Evolutionary conservation across 2,888 invertebrate species (phyloP), one percentile per base, ranked within the genome.

Genomic region (Campoplex nolae): DNA sequence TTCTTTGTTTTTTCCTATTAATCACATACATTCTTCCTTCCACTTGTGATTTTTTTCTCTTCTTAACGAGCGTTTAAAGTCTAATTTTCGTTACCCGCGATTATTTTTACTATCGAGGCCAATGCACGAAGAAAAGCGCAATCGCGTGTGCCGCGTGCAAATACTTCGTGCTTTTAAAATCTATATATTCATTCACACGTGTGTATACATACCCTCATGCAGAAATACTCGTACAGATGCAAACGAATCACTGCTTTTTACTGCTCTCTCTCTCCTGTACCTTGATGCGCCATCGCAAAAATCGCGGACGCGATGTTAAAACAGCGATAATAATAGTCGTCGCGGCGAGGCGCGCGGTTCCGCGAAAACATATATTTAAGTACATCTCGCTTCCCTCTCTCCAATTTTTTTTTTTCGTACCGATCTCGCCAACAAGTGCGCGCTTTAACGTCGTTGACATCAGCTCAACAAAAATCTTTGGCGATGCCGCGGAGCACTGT

Each of bases 101-200:
- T 89, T 90, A 90, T 90, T 90, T 89, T 89, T 88, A 88, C 76
- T 82, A 90, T 90, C 88, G 89, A 88, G 90, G 90, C 88, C 90
- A 85, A 77, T 87, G 88, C 79, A 82, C 83, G 85, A 70, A 73
- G 71, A 81, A 48, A 51, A 70, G 68, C 58, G 45, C 48, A 54
- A 35, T 23, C 58, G 77, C 23, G 23, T 23, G 23, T 77, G 86
- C 86, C 87, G 87, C 54, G 87, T 87, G 87, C 84, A 87, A 85
- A 83, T 75, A 45, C 42, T 58, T 42, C 48, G 68, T 74, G 35
- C 56, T 38, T 23, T 23, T 23, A 23, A 68, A 68, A 83, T 16
- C 23, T 18, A 56, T 71, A 51, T 48, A 75, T 83, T 81, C 28
- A 54, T 71, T 51, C 56, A 79, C 62, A 84, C 73, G 16, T 45